Evolutionary conservation across 2,888 invertebrate species (phyloP).

Genomic region (Dysmachus trigonus): DNA sequence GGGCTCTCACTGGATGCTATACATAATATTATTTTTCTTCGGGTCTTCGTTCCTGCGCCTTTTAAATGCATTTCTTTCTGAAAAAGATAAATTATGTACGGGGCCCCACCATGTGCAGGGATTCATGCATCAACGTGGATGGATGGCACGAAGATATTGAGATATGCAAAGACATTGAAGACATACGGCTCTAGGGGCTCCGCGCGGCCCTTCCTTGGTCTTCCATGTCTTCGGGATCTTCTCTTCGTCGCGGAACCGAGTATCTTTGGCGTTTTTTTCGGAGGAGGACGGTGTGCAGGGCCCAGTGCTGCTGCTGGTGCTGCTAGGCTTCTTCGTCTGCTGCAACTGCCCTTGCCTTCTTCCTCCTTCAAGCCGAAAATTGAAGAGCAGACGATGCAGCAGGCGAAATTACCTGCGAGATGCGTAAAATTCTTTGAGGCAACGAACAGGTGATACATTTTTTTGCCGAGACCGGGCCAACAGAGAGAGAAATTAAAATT

Average conservation of each 20-base stretch:
- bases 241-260: background rate
- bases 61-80: conserved; percentile 1
- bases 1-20: background rate
- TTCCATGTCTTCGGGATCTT: background rate
- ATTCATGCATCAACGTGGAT: conserved; percentile 33
- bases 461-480: background rate
- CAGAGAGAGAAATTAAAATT: conserved; percentile 35
- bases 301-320: background rate
- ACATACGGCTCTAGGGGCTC: background rate
- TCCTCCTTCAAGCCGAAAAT: background rate
- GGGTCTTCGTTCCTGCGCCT: background rate
- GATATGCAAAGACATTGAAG: conserved; percentile 24
- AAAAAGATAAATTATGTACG: conserved; percentile 34
- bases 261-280: background rate
- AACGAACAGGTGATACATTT: conserved; percentile 40
- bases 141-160: conserved; percentile 17
- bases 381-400: background rate
- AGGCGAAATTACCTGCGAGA: conserved; percentile 16
- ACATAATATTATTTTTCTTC: too few species aligned
- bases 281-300: background rate
- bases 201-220: conserved; percentile 16
- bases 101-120: conserved; percentile 12
- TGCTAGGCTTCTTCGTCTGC: background rate
- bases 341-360: background rate
- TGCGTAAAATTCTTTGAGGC: conserved; percentile 33